Conservation (phyloP, 2,113 vertebrate genomes). For the Anthoscopus minutus region DNA sequence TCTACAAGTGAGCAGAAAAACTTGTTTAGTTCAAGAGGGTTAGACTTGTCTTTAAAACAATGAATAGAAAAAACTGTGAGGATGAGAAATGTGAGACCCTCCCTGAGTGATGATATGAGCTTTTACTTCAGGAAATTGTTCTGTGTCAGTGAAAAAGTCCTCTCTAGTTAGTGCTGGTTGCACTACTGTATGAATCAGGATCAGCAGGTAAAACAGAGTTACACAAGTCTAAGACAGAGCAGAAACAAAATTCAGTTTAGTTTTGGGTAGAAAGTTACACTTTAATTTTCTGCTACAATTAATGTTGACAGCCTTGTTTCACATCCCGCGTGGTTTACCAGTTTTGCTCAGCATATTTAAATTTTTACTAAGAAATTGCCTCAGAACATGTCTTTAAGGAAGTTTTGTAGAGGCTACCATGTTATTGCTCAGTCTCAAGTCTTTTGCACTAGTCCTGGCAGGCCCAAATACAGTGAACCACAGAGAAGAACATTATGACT, state of each 20-base stretch:
- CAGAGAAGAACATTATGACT: not conserved
- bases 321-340: not conserved
- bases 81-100: not conserved
- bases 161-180: not conserved
- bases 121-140: not conserved
- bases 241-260: not conserved
- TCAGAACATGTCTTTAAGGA: not conserved
- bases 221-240: not conserved
- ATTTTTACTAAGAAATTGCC: not conserved
- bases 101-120: not conserved
- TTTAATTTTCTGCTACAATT: not conserved
- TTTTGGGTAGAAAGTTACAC: not conserved
- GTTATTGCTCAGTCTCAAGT: not conserved
- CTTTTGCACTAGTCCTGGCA: not conserved
- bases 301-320: not conserved
- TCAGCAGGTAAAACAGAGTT: not conserved
- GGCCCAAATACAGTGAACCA: not conserved
- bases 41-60: not conserved
- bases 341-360: not conserved
- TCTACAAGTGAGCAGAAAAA: slow-evolving; percentile 11
- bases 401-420: not conserved
- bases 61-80: not conserved
- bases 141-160: not conserved
- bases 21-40: not conserved
- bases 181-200: not conserved